Percentiles rank a stretch among this genome's conserved stretches.
These are phyloP conservation scores for Bombyx mori DNA, from an alignment of 1,140 invertebrate species.

Conservation along the genomic window ASM3026992v2 NC_085120.1:4410001-4410500, in stretches of 20 bases:
- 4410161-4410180: constrained; percentile 56
- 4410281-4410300: constrained; percentile 80
- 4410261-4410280: constrained; percentile 79
- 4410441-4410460: too few relatives aligned
- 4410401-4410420: too few relatives aligned
- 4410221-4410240: constrained; percentile 76
- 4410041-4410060: too few relatives aligned
- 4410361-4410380: too few relatives aligned
- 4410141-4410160: constrained; percentile 37
- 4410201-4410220: constrained; percentile 28
- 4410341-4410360: too few relatives aligned
- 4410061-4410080: too few relatives aligned
- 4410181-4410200: constrained; percentile 42
- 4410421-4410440: too few relatives aligned
- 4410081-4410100: constrained; percentile 49
- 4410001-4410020: too few relatives aligned
- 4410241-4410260: constrained; percentile 82
- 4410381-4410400: too few relatives aligned
- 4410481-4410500: too few relatives aligned
- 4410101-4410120: constrained; percentile 63
- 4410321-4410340: constrained; percentile 4
- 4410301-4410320: constrained; percentile 53
- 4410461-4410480: too few relatives aligned
- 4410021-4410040: too few relatives aligned
- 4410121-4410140: constrained; percentile 52